A percentile compares a stretch with the other conserved stretches of the same genome.
Conservation (phyloP, 2,888 invertebrate genomes). For the Uloborus plumipes region DNA sequence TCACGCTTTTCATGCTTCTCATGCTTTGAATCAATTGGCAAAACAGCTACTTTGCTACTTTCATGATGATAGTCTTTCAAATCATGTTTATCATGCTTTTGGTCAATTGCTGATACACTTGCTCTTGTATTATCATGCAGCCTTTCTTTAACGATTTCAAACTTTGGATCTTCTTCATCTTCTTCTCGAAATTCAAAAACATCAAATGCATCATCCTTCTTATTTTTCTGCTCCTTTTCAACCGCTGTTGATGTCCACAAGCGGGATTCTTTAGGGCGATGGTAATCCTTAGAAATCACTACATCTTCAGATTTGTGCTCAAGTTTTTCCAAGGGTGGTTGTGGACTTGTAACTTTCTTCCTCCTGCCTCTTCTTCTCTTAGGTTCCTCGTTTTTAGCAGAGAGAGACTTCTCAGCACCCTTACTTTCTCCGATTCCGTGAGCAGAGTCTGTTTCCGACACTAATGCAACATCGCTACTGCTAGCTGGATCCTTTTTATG, state of each 20-base stretch:
- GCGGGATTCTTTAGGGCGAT: constrained; percentile 58
- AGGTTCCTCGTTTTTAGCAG: constrained; percentile 50
- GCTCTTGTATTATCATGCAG: constrained; percentile 33
- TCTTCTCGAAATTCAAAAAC: constrained; percentile 93
- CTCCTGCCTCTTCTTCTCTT: constrained; percentile 68
- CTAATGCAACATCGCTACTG: constrained; percentile 1
- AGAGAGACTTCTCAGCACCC: constrained; percentile 12
- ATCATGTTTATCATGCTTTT: constrained; percentile 10
- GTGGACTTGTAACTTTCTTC: constrained; percentile 67
- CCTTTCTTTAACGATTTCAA: constrained; percentile 60
- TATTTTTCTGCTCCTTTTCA: constrained; percentile 60
- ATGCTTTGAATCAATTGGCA: constrained; percentile 25
- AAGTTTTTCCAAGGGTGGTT: constrained; percentile 29
- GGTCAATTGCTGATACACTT: not conserved
- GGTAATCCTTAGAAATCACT: constrained; percentile 58
- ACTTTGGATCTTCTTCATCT: constrained; percentile 76
- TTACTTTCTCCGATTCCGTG: constrained; percentile 4
- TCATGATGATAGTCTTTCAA: constrained; percentile 3
- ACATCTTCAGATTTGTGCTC: constrained; percentile 55
- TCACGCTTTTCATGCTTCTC: not conserved
- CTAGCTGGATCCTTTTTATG: constrained; percentile 31
- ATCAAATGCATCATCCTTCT: constrained; percentile 77
- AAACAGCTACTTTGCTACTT: not conserved
- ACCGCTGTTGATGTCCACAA: constrained; percentile 34
- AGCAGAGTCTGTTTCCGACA: too few relatives aligned